Evolutionary conservation across 2,797 vertebrate genomes (phyloP), one percentile per base, ranked within the genome.

Genomic region (Rhodeus uyekii): DNA sequence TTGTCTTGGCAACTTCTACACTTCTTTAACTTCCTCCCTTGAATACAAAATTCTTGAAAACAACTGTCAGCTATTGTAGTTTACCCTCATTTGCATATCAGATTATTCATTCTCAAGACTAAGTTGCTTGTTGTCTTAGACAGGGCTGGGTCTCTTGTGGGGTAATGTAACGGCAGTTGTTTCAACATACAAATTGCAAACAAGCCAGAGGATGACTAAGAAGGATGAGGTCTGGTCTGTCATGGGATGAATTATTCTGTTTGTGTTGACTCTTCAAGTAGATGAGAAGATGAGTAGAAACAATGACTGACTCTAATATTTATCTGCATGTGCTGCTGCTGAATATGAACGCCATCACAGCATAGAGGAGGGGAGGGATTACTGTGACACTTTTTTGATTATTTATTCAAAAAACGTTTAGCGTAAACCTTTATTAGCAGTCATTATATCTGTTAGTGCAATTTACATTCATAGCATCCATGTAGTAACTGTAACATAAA

Each of bases 11-110:
- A 50, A 53, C 32, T 73, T 73, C 3, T 53, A 36, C 65, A 72
- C 76, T 82, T 64, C 68, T 65, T 79, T 72, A 84, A 69, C 60
- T 71, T 78, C 50, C 73, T 88, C 83, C 74, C 65, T 80, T 80
- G 36, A 80, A 36, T 71, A 71, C 18, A 71, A 29, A 58, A 36
- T 19, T 6, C 44, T 39, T 42, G 19, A 34, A 63, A 39, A 75
- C 69, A 50, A 65, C 78, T 60, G 78, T 80, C 77, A 69, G 46
- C 64, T 78, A 27, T 39, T 19, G 8, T 42, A 34, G 19, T 19
- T 27, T 44, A 7, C 13, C 10, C 50, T 60, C 19, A 80, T 71
- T 58, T 58, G 65, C 78, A 80, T 80, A 38, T 71, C 50, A 80
- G 65, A 71, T 71, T 44, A 80, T 80, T 71, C 64, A 80, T 80